Conservation (phyloP, 1,140 invertebrate genomes). For the Listronotus bonariensis region DNA sequence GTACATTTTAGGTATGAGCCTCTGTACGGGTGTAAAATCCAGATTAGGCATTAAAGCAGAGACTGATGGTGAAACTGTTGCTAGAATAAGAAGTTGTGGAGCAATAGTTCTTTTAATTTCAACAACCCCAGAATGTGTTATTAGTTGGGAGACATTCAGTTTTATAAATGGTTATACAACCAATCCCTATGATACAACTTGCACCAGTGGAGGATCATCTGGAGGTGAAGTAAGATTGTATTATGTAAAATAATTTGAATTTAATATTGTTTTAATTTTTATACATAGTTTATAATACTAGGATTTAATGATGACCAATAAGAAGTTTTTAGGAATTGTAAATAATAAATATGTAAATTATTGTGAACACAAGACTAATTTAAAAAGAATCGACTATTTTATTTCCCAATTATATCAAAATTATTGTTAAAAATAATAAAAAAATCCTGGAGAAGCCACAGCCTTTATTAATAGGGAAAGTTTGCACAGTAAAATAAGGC, state of each 20-base stretch:
- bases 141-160: conserved; percentile 73
- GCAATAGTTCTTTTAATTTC: conserved; percentile 80
- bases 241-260: not conserved
- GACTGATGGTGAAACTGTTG: conserved; percentile 66
- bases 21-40: conserved; percentile 66
- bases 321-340: too few species aligned
- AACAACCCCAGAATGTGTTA: conserved; percentile 80
- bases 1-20: conserved; percentile 62
- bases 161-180: conserved; percentile 70
- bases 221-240: conserved; percentile 69
- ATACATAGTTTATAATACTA: too few species aligned
- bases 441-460: too few species aligned
- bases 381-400: too few species aligned
- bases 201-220: conserved; percentile 75
- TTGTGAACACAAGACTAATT: too few species aligned
- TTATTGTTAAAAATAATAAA: too few species aligned
- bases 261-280: too few species aligned
- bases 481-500: too few species aligned
- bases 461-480: too few species aligned
- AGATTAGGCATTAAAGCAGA: conserved; percentile 63
- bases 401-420: too few species aligned
- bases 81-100: conserved; percentile 66
- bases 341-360: too few species aligned
- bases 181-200: conserved; percentile 76
- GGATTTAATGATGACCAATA: too few species aligned